A percentile compares a stretch with the other conserved stretches of the same genome.
These are phyloP conservation scores for Tupaia tana DNA, from an alignment of 2,113 vertebrate genomes.

Conservation along the genomic window DNA sequence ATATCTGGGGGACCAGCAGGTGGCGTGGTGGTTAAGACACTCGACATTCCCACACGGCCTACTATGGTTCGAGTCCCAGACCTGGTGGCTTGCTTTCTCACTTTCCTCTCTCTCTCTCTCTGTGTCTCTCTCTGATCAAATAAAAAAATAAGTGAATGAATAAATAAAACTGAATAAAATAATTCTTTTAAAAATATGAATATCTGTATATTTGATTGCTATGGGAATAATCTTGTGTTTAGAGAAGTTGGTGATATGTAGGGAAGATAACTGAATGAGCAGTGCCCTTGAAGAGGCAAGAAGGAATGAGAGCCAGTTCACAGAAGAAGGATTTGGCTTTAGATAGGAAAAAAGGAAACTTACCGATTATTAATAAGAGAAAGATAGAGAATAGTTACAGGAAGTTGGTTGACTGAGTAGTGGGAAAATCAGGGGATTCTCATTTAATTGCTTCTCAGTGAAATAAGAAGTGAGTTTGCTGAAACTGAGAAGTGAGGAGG, in stretches of 20 bases:
- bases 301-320: background rate
- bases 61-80: no score
- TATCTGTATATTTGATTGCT: background rate
- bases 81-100: no score
- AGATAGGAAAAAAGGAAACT: slow-evolving; percentile 16
- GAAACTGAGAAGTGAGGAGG: background rate
- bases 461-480: background rate
- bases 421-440: slow-evolving; percentile 29
- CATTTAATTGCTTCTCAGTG: slow-evolving; percentile 31
- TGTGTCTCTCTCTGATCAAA: no score
- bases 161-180: no score
- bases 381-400: background rate
- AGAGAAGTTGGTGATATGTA: background rate
- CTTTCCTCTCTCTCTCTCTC: no score
- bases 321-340: background rate
- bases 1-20: background rate
- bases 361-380: background rate
- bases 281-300: background rate
- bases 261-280: background rate
- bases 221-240: background rate
- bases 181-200: background rate
- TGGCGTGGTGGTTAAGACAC: no score
- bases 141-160: no score
- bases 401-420: background rate
- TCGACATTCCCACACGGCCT: no score